These are phyloP conservation scores for Sycophila sp. DNA, from an alignment of 1,140 invertebrate species.

Conservation along the genomic window DNA sequence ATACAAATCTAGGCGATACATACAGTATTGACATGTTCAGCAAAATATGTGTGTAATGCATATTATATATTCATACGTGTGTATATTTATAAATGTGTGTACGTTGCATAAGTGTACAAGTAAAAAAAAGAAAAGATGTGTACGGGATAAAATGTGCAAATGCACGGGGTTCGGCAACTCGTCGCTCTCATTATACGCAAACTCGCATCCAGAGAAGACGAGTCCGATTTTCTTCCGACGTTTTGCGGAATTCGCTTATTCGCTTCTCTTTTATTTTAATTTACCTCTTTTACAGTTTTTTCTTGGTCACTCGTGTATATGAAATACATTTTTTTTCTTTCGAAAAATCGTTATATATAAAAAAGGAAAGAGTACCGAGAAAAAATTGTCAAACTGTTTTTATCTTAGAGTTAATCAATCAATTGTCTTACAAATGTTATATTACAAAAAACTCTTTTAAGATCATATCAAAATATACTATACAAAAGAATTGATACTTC, in stretches of 20 bases:
- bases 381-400: no score
- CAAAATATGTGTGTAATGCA: not conserved
- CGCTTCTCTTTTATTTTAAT: no score
- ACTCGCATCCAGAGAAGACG: no score
- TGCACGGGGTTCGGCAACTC: no score
- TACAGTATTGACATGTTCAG: conserved; percentile 12
- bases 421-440: not conserved
- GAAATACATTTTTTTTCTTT: not conserved
- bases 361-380: not conserved
- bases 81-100: not conserved
- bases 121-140: conserved; percentile 9
- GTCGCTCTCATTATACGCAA: no score
- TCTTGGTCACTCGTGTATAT: not conserved
- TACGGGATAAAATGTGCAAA: conserved; percentile 23
- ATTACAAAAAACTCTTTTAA: not conserved
- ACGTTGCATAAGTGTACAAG: conserved; percentile 3
- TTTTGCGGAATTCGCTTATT: no score
- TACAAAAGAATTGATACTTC: not conserved
- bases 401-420: no score
- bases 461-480: not conserved
- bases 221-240: no score
- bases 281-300: not conserved
- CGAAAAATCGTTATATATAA: not conserved
- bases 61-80: not conserved
- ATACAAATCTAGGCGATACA: conserved; percentile 27